Evolutionary conservation across 2,888 invertebrate species (phyloP), one percentile per base, ranked within the genome.

Genomic region (Microplitis deprimator): DNA sequence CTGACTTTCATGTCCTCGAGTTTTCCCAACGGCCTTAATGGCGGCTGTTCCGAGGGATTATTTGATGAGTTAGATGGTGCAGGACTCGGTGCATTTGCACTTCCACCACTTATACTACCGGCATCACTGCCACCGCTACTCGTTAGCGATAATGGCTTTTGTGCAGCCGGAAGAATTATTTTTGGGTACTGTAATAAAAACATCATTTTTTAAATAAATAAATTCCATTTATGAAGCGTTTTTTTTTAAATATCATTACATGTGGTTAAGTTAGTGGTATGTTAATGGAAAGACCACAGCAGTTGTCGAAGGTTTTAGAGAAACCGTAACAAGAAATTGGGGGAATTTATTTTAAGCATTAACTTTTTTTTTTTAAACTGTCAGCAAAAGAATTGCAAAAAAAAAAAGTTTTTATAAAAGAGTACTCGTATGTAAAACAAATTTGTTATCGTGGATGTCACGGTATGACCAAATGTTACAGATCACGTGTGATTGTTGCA

Each of bases 1-100:
- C 96, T 97, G 90, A 91, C 92, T 92, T 98, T 98, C 96, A 98
- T 96, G 87, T 98, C 98, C 89, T 98, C 97, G 85, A 98, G 92
- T 79, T 96, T 94, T 38, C 93, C 92, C 20, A 92, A 86, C 61
- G 92, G 91, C 85, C 91, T 90, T 78, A 84, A 86, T 8, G 88
- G 89, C 13, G 89, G 89, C 65, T 89, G 89, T 73, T 89, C 89
- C 65, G 87, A 88, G 13, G 87, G 86, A 81, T 86, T 87, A 72
- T 85, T 87, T 39, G 87, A 87, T 60, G 87, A 84, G 78, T 87
- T 88, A 79, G 85, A 83, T 2, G 89, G 88, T 4, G 89, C 89
- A 1, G 89, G 89, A 78, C 89, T 89, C 20, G 89, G 86, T n/a
- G 85, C 86, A 75, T 86, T 88, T 13, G 84, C 81, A 80, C 87